Base-by-base conservation (phyloP, 2,797 vertebrate genomes). In the Helarctos malayanus region DNA sequence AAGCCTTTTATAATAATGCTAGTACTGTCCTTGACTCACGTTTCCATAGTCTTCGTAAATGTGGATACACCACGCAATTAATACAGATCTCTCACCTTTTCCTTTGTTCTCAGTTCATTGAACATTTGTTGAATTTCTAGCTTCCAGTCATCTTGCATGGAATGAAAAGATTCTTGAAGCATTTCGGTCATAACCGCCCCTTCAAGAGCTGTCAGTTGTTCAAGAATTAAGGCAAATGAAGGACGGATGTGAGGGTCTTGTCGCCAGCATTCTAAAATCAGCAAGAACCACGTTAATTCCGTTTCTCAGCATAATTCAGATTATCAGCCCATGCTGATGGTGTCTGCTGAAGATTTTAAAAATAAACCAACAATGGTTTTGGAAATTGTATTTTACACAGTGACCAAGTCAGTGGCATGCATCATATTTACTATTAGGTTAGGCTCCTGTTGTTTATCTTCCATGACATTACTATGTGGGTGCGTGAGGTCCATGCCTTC, bases 81-180 rank as follows among this genome's bases (percentile, higher is more conserved):
- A 89, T 96, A 87, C 81, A 27, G n/a, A 27, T 27, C 45, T 4
- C 98, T 97, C 91, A 99, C 99, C 99, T 99, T 99, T 98, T 99
- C 99, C 99, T 99, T 99, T 97, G 99, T 99, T 97, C 99, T 99
- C 95, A 99, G 97, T 98, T 99, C 99, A 92, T 99, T 99, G 92
- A 99, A 99, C 99, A 99, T 99, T 95, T 99, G 99, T 98, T 99
- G 99, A 98, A 99, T 99, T 98, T 99, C 99, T 98, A 99, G 98
- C 38, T 99, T 99, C 99, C 99, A 99, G 98, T 99, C 99, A 63
- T 99, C 99, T 99, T 99, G 99, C 99, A 99, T 99, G 97, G 99
- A 99, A 98, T 99, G 99, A 96, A 99, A 99, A 81, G 99, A 99
- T 90, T 99, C 99, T 98, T 99, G 99, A 41, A 99, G 99, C 99